These are phyloP conservation scores for Helogale parvula DNA, from an alignment of 2,113 vertebrate genomes.

Conservation along the genomic window DNA sequence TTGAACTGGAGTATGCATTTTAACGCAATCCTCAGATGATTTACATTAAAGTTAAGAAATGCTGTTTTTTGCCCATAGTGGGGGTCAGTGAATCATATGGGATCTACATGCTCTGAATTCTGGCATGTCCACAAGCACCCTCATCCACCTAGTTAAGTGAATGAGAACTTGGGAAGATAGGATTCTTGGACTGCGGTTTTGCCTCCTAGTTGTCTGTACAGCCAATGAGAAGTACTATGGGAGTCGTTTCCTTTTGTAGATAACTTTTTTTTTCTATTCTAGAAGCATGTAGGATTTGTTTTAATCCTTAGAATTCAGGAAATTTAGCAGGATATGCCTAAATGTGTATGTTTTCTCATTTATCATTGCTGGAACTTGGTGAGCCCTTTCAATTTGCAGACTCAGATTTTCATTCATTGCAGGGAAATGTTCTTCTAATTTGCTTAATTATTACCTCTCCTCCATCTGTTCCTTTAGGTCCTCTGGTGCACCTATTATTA, in stretches of 20 bases:
- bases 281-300: neutral
- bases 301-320: neutral
- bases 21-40: neutral
- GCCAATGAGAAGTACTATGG: neutral
- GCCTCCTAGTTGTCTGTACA: neutral
- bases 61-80: neutral
- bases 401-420: neutral
- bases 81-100: neutral
- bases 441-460: slow-evolving; percentile 22
- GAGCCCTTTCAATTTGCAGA: slow-evolving; percentile 18
- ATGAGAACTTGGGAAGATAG: neutral
- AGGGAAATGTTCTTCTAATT: slow-evolving; percentile 13
- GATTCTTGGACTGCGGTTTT: neutral
- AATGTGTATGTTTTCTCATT: neutral
- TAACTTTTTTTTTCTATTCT: neutral
- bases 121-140: neutral
- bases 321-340: neutral
- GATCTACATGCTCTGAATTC: neutral
- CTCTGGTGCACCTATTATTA: neutral
- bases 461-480: slow-evolving; percentile 42
- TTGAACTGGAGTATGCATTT: neutral
- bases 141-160: neutral
- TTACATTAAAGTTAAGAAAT: neutral
- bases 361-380: neutral
- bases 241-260: neutral